phyloP scores from a whole-genome alignment of 2,888 invertebrate species.

The Schizotus pectinicornis region DNA sequence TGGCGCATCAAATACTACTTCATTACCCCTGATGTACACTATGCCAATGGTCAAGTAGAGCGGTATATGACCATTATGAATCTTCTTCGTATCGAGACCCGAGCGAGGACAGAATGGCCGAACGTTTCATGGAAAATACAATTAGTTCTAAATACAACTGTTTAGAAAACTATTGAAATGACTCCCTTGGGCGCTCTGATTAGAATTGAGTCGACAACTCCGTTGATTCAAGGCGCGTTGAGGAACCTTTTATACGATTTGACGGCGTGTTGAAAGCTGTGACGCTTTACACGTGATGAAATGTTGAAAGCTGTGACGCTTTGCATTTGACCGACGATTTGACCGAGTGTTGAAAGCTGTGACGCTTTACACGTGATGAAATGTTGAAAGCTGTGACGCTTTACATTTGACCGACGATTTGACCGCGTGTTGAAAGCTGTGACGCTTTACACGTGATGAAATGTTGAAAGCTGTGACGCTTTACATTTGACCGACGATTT shows the following conservation, averaged over 20 bases:
- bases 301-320: too few species aligned
- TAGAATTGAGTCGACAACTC: constrained; percentile 13
- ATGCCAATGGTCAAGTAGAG: constrained; percentile 30
- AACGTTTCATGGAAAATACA: constrained; percentile 31
- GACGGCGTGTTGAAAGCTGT: too few species aligned
- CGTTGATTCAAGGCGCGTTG: constrained; percentile 14
- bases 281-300: too few species aligned
- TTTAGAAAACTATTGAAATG: constrained; percentile 27
- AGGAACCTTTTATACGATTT: constrained; percentile 13
- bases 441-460: too few species aligned
- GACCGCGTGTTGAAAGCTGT: too few species aligned
- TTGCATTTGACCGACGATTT: too few species aligned
- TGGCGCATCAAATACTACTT: constrained; percentile 24
- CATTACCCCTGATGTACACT: constrained; percentile 31
- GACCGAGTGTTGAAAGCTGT: too few species aligned
- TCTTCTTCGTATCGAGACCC: constrained; percentile 28
- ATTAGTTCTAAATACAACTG: constrained; percentile 28
- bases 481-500: too few species aligned
- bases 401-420: too few species aligned
- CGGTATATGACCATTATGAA: constrained; percentile 37
- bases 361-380: too few species aligned
- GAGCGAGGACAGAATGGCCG: constrained; percentile 18
- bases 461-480: too few species aligned
- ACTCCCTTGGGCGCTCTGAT: constrained; percentile 21
- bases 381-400: too few species aligned